Base-by-base conservation (phyloP, 2,888 invertebrate species). In the Eupithecia abbreviata region DNA sequence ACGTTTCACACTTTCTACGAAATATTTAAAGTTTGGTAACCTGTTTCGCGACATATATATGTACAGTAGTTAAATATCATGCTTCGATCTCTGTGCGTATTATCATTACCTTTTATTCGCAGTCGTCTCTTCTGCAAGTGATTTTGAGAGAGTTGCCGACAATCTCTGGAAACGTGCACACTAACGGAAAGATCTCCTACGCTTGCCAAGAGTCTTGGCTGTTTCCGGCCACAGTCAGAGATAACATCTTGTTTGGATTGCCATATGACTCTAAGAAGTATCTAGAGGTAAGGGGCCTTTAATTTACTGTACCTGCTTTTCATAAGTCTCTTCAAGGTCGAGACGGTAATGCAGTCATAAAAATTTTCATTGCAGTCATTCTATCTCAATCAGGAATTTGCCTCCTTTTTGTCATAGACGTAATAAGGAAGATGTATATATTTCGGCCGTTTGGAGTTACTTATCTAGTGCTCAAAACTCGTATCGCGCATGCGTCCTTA, bases 201-300 rank as follows among this genome's bases (percentile, higher is more conserved):
- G 97, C 98, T 0, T 96, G 97, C 72, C 98, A 98, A 89, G 98
- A 98, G 84, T 96, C 98, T 0, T 98, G 98, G 98, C 95, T 97
- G 0, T 97, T 97, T 86, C 96, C 96, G 0, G 96, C 96, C 0
- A 96, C 97, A 0, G 96, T 98, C 0, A 92, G 97, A 69, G 97
- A 98, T 81, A 98, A 98, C 87, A 98, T 98, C 80, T 85, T 97
- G 0, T 98, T 98, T 89, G 98, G 98, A 0, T 90, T 96, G 71
- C 92, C 95, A 0, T 97, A 96, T 82, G 95, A 97, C 43, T 79
- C 86, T n/a, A 89, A 90, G 0, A 96, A 96, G 84, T 98, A 98
- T 86, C 93, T 96, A 78, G 95, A 96, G 87, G 95, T 94, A 88
- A 76, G 51, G 2, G 45, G 4, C 42, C 41, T 18, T 18, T 30